A percentile compares a stretch with the other conserved stretches of the same genome.
Conservation (phyloP, 2,888 invertebrate species). For the Drosophila cognata region DNA sequence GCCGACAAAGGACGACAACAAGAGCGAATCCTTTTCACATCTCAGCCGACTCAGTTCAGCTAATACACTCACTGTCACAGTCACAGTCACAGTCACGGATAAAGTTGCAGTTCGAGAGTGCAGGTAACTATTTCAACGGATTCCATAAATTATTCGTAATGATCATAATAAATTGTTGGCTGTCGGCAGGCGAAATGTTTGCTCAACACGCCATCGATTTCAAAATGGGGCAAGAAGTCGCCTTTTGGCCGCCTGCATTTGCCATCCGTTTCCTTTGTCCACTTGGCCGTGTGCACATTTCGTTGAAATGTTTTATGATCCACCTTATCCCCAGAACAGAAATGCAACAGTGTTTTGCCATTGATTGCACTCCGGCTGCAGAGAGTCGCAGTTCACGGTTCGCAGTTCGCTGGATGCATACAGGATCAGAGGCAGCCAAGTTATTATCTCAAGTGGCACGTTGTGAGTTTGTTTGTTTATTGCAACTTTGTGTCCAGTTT, state of each 20-base stretch:
- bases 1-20: constrained; percentile 41
- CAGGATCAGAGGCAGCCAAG: constrained; percentile 20
- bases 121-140: constrained; percentile 25
- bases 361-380: constrained; percentile 20
- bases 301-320: constrained; percentile 54
- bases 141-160: constrained; percentile 57
- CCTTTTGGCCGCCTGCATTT: constrained; percentile 18
- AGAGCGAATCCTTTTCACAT: constrained; percentile 56
- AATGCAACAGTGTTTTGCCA: constrained; percentile 59
- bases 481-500: constrained; percentile 39
- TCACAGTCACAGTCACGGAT: not conserved
- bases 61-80: constrained; percentile 26
- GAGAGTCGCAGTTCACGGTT: not conserved
- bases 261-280: constrained; percentile 26
- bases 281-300: constrained; percentile 47
- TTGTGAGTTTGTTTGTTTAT: constrained; percentile 34
- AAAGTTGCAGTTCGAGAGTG: not conserved
- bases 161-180: constrained; percentile 68
- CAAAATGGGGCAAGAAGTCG: not conserved
- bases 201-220: not conserved
- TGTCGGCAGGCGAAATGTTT: constrained; percentile 21
- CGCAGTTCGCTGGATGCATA: not conserved
- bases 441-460: constrained; percentile 55
- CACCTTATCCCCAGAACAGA: constrained; percentile 17
- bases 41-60: constrained; percentile 21